A percentile compares a stretch with the other conserved stretches of the same genome.
Evolutionary conservation across 2,888 invertebrate species (phyloP).

Genomic region (Pachydiplax longipennis): DNA sequence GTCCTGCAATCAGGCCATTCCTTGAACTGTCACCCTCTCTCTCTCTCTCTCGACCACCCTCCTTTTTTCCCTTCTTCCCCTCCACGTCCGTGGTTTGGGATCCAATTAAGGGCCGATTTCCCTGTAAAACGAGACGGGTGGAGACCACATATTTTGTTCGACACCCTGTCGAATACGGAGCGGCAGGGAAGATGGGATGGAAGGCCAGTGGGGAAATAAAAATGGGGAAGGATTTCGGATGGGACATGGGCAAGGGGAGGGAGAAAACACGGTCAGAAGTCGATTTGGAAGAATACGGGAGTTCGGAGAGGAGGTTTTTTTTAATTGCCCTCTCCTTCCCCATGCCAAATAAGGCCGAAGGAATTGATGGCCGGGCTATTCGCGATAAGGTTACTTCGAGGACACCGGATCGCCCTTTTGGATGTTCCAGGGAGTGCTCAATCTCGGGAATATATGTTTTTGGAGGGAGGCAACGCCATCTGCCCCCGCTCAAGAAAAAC

Average conservation of each 20-base stretch:
- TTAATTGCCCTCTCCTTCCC: slow-evolving; percentile 4
- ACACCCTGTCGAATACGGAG: slow-evolving; percentile 35
- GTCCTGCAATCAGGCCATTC: neutral
- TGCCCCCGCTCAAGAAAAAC: neutral
- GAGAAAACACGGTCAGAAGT: slow-evolving; percentile 17
- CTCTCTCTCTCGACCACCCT: neutral
- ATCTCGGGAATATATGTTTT: slow-evolving; percentile 16
- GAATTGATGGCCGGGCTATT: slow-evolving; percentile 12
- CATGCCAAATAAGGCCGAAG: slow-evolving; percentile 13
- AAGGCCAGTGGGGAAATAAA: neutral
- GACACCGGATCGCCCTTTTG: neutral
- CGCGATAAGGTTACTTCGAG: slow-evolving; percentile 15
- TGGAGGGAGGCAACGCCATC: neutral
- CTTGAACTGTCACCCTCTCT: neutral
- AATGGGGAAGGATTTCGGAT: neutral
- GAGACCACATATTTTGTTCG: slow-evolving; percentile 43
- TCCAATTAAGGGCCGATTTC: slow-evolving; percentile 43
- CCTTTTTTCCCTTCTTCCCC: neutral
- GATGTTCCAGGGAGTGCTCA: neutral
- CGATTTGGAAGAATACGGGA: slow-evolving; percentile 30
- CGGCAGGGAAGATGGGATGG: neutral
- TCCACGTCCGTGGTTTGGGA: slow-evolving; percentile 36
- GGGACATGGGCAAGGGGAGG: neutral
- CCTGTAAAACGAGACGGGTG: slow-evolving; percentile 44
- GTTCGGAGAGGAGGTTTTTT: slow-evolving; percentile 25